Percentiles rank a stretch among this genome's conserved stretches.
Evolutionary conservation across 1,140 invertebrate genomes (phyloP).

Genomic region (Pseudomyrmex flavicornis): DNA sequence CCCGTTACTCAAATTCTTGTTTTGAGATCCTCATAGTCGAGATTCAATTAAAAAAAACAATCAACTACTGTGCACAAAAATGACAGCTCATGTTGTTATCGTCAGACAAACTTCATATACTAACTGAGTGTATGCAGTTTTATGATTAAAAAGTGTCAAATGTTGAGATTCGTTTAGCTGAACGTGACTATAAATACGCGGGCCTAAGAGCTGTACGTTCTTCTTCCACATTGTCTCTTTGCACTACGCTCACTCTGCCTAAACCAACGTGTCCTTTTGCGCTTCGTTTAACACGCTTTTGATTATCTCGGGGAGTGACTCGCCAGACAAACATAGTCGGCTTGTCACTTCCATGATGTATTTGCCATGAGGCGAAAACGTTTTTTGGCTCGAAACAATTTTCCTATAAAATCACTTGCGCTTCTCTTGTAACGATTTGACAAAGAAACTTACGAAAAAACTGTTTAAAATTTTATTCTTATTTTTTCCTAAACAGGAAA

Average conservation of each 20-base stretch:
- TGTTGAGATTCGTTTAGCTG: no score
- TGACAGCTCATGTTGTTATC: no score
- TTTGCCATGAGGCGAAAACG: slow-evolving; percentile 7
- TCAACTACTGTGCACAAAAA: no score
- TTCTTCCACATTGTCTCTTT: slow-evolving; percentile 34
- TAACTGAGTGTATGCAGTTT: no score
- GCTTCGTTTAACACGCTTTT: slow-evolving; percentile 56
- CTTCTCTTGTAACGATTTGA: neutral
- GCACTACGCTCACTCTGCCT: slow-evolving; percentile 48
- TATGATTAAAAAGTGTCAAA: no score
- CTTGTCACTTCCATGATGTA: neutral
- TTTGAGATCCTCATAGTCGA: no score
- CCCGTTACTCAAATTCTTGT: no score
- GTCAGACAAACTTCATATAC: no score
- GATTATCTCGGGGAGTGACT: neutral
- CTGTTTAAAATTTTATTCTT: no score
- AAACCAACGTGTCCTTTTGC: slow-evolving; percentile 34
- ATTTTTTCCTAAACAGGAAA: neutral
- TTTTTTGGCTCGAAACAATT: slow-evolving; percentile 55
- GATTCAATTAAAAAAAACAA: no score
- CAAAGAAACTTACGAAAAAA: neutral
- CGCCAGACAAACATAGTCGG: slow-evolving; percentile 12
- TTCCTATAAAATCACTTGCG: neutral
- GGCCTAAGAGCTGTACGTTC: slow-evolving; percentile 42
- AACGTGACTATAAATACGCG: no score